A percentile compares a stretch with the other conserved stretches of the same genome.
These are phyloP conservation scores for Melanotus villosus DNA, from an alignment of 2,888 invertebrate species.

Conservation along the genomic window DNA sequence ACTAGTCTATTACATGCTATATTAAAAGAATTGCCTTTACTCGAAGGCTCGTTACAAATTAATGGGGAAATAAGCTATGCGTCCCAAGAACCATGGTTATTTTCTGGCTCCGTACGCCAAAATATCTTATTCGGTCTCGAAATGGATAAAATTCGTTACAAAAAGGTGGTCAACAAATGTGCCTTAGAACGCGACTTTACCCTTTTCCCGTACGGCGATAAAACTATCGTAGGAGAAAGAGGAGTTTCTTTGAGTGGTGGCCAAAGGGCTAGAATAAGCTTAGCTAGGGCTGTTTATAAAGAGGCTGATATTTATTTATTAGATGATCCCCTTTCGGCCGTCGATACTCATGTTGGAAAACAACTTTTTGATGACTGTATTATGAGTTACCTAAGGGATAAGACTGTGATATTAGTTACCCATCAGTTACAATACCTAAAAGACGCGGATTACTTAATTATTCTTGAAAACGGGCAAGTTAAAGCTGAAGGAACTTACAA, in stretches of 20 bases:
- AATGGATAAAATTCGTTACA: conserved; percentile 77
- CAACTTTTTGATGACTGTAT: conserved; percentile 81
- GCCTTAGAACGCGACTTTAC: conserved; percentile 79
- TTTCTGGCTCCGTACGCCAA: conserved; percentile 77
- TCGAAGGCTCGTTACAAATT: conserved; percentile 73
- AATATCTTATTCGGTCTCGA: conserved; percentile 87
- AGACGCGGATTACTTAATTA: conserved; percentile 70
- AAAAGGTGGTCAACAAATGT: conserved; percentile 76
- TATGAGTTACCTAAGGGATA: conserved; percentile 73
- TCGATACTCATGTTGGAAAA: conserved; percentile 80
- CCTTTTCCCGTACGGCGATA: conserved; percentile 81
- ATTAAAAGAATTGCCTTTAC: conserved; percentile 79
- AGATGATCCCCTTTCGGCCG: conserved; percentile 85
- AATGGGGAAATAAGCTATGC: conserved; percentile 82
- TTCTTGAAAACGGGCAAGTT: conserved; percentile 71
- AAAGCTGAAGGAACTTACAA: conserved; percentile 73
- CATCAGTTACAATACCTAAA: conserved; percentile 88
- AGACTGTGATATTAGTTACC: conserved; percentile 83
- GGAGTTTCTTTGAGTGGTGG: conserved; percentile 83
- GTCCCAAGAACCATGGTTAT: conserved; percentile 89
- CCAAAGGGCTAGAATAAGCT: conserved; percentile 78
- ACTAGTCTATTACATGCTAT: conserved; percentile 75
- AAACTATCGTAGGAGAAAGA: conserved; percentile 84
- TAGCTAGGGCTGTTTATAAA: conserved; percentile 78
- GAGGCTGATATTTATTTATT: conserved; percentile 82